Evolutionary conservation across 2,797 vertebrate genomes (phyloP).

Genomic region (Trematomus bernacchii): DNA sequence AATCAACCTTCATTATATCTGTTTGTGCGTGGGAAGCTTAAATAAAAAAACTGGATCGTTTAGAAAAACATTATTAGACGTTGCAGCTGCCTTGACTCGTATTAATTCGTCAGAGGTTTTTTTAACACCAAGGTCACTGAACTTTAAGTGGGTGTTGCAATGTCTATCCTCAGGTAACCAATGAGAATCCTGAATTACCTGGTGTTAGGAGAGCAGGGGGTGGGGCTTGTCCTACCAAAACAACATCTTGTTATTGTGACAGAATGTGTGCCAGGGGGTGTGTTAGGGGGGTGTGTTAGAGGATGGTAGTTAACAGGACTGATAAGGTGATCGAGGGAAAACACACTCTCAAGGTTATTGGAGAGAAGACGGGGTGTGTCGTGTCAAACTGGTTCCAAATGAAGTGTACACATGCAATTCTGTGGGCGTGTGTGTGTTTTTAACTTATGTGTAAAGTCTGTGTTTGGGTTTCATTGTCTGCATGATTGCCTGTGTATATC

Average conservation of each 20-base stretch:
- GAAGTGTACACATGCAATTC: not conserved
- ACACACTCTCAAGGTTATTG: slow-evolving; percentile 34
- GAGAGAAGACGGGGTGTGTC: slow-evolving; percentile 11
- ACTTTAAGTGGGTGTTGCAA: slow-evolving; percentile 60
- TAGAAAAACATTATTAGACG: slow-evolving; percentile 18
- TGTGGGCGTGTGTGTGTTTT: slow-evolving; percentile 29
- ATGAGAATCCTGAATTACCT: slow-evolving; percentile 67
- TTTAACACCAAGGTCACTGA: slow-evolving; percentile 56
- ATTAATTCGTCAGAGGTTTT: slow-evolving; percentile 30
- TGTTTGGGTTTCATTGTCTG: slow-evolving; percentile 41
- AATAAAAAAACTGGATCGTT: not conserved
- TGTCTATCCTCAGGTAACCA: slow-evolving; percentile 56
- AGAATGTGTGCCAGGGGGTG: slow-evolving; percentile 49
- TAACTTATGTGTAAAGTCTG: not conserved
- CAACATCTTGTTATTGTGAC: slow-evolving; percentile 36
- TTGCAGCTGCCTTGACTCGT: slow-evolving; percentile 12
- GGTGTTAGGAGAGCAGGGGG: slow-evolving; percentile 52
- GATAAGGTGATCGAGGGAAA: slow-evolving; percentile 56
- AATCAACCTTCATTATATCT: not conserved
- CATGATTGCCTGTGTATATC: slow-evolving; percentile 19
- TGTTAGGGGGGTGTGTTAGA: slow-evolving; percentile 48
- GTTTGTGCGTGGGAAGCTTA: not conserved
- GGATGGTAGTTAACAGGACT: slow-evolving; percentile 24
- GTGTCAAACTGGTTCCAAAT: slow-evolving; percentile 42
- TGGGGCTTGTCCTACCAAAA: slow-evolving; percentile 48